These are phyloP conservation scores for Ochotona princeps DNA, from an alignment of 2,113 vertebrate genomes.

Conservation along the genomic window DNA sequence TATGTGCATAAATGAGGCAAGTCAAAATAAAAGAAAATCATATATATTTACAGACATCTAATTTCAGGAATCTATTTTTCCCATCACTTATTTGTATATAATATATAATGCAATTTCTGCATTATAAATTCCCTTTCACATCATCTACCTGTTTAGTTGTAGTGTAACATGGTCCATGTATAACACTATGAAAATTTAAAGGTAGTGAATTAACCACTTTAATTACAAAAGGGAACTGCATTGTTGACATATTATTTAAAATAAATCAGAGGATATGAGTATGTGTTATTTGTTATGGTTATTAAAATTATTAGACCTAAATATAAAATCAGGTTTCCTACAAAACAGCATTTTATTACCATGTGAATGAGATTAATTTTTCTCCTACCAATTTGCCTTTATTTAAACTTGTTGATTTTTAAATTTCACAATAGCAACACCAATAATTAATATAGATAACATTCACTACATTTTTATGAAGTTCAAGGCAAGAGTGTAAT, in stretches of 20 bases:
- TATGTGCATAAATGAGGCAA: neutral
- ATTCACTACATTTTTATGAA: neutral
- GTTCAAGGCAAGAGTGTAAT: neutral
- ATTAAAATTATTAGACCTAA: neutral
- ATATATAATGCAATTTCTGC: neutral
- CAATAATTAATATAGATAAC: neutral
- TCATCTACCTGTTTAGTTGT: neutral
- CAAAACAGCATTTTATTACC: neutral
- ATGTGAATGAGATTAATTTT: neutral
- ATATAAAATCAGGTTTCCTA: neutral
- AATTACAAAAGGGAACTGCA: neutral
- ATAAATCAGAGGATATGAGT: neutral
- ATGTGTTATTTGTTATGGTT: neutral
- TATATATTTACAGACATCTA: neutral
- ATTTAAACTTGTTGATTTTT: conserved; percentile 4
- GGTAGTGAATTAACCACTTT: neutral
- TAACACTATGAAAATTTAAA: neutral
- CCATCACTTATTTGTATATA: neutral
- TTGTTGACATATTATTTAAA: neutral
- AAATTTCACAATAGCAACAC: neutral
- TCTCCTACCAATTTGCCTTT: neutral
- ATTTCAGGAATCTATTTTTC: neutral
- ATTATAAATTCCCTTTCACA: neutral
- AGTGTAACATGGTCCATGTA: neutral
- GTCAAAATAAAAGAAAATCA: neutral